Evolutionary conservation across 2,113 vertebrate genomes (phyloP), one percentile per base, ranked within the genome.

Genomic region (Lophochroa leadbeateri): DNA sequence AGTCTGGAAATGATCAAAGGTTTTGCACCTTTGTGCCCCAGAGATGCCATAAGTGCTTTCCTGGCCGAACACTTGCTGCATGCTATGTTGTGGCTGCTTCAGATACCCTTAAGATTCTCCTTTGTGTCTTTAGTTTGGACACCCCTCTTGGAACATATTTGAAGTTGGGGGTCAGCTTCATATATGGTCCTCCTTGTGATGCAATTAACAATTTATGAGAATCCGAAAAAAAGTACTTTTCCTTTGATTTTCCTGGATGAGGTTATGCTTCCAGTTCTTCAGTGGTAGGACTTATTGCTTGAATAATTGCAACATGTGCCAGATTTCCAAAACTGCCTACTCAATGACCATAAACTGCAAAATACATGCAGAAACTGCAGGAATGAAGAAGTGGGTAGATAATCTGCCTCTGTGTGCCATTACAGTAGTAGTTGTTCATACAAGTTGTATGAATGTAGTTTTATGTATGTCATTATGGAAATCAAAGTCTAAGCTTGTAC

Each of bases 401-500:
- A 78, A 82, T 88, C 79, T 92, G 80, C 47, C 70, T 57, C 7
- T 58, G 35, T 61, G 72, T 69, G 58, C 53, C 92, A 61, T 94
- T 93, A 83, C n/a, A 83, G 86, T 72, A 83, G 35, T 44, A 76
- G 69, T 90, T 94, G 69, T 79, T 94, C 58, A 1, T 92, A 85
- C 74, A 94, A 49, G 4, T 94, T 88, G 44, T 41, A 82, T 82
- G 75, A 91, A 87, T 47, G 39, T 79, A 70, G 76, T 90, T 95
- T 96, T 86, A 90, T 43, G 65, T 71, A 94, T 88, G 79, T 55
- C 91, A 58, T 92, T 95, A 95, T 72, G 65, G 81, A 96, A 96
- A 83, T 93, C 74, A 91, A 95, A 96, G 80, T 46, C 64, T 76
- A 74, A 75, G 37, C 58, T 92, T 87, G 67, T 76, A 85, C 70